phyloP scores from a whole-genome alignment of 2,888 invertebrate species.

The Lacanobia oleracea region DNA sequence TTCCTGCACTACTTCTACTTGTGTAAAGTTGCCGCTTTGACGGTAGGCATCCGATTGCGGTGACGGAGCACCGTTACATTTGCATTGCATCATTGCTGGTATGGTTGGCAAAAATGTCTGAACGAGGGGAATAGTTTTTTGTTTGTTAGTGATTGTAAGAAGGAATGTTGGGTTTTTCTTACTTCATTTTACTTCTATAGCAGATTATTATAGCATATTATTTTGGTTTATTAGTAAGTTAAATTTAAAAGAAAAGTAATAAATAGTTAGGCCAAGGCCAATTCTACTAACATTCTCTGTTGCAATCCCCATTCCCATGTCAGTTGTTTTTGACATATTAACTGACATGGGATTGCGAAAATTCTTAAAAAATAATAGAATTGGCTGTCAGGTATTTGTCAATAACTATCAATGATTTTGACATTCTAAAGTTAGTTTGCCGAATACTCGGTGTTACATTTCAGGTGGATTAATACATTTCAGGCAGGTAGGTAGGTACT shows the following conservation, averaged over 20 bases:
- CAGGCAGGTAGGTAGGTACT: too few species aligned
- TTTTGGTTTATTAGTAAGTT: neutral
- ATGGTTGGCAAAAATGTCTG: conserved; percentile 64
- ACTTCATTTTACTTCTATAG: neutral
- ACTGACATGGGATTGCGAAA: too few species aligned
- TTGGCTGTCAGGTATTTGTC: too few species aligned
- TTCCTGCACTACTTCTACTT: conserved; percentile 61
- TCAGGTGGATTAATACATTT: too few species aligned
- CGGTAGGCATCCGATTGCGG: conserved; percentile 70
- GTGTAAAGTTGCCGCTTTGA: conserved; percentile 61
- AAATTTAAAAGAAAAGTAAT: neutral
- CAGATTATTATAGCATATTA: too few species aligned
- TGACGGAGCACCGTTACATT: conserved; percentile 78
- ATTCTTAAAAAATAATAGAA: too few species aligned
- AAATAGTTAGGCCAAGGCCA: too few species aligned
- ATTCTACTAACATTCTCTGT: too few species aligned
- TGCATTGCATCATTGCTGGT: conserved; percentile 81
- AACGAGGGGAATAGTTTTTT: conserved; percentile 1
- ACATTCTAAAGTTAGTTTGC: too few species aligned
- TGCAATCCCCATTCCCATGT: too few species aligned
- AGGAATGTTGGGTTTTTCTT: neutral
- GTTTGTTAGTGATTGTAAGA: neutral
- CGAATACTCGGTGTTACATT: too few species aligned
- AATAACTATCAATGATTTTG: neutral
- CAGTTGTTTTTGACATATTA: too few species aligned